phyloP scores from a whole-genome alignment of 2,797 vertebrate species.

The Paramormyrops hopkinsi region DNA sequence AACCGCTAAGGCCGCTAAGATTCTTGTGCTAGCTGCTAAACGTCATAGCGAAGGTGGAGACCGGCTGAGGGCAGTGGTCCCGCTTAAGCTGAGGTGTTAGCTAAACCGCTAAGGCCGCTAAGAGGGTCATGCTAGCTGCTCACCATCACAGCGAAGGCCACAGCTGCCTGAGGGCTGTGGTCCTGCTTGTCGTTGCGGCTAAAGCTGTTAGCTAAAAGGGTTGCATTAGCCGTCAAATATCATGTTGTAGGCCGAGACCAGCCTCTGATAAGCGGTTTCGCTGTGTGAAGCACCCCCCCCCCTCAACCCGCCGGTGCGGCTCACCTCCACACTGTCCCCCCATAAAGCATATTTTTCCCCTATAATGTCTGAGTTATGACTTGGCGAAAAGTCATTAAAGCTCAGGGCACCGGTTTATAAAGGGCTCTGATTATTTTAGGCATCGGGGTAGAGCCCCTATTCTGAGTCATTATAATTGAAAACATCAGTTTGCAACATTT shows the following conservation, averaged over 20 bases:
- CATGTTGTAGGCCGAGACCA: background rate
- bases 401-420: conserved; percentile 52
- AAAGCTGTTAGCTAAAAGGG: conserved; percentile 9
- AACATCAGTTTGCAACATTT: conserved; percentile 60
- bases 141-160: background rate
- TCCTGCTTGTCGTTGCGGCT: background rate
- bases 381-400: conserved; percentile 49
- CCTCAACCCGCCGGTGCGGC: conserved; percentile 43
- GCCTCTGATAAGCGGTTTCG: conserved; percentile 30
- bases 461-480: conserved; percentile 38
- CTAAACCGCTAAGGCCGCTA: background rate
- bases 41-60: background rate
- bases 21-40: background rate
- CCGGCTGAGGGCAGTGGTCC: background rate
- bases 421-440: conserved; percentile 46
- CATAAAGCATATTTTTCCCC: conserved; percentile 53
- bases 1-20: background rate
- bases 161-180: background rate
- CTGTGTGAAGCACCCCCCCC: conserved; percentile 25
- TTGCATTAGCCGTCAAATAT: background rate
- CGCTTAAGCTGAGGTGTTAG: background rate
- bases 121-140: background rate
- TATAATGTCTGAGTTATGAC: conserved; percentile 45
- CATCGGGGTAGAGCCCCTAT: conserved; percentile 29
- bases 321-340: conserved; percentile 51